Evolutionary conservation across 2,113 vertebrate genomes (phyloP).

Genomic region (Halichoeres trimaculatus): DNA sequence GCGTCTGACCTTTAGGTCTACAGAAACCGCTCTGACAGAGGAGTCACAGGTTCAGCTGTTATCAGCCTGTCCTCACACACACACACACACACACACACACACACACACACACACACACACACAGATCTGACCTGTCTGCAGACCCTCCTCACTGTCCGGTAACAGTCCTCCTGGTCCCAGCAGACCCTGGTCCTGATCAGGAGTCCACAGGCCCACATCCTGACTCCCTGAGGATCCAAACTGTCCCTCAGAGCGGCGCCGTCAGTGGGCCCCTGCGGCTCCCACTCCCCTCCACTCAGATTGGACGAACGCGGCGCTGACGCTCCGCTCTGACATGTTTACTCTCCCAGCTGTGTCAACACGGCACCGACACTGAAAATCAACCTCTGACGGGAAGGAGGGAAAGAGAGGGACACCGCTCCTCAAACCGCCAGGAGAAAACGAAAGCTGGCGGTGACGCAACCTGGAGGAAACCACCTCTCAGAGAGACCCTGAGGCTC

Average conservation of each 20-base stretch:
- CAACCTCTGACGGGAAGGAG: constrained; percentile 47
- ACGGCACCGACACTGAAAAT: constrained; percentile 70
- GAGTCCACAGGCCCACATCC: constrained; percentile 68
- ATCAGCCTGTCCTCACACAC: not conserved
- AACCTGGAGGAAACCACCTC: not conserved
- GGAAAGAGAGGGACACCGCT: constrained; percentile 19
- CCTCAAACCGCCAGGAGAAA: constrained; percentile 19
- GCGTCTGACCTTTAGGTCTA: not conserved
- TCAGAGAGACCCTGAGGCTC: too few species aligned
- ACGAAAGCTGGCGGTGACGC: constrained; percentile 33
- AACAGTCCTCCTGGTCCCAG: constrained; percentile 26
- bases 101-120: not conserved
- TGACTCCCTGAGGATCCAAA: constrained; percentile 10
- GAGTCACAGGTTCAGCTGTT: not conserved
- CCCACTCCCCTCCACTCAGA: constrained; percentile 53
- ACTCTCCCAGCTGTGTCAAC: constrained; percentile 80
- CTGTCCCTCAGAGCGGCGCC: not conserved
- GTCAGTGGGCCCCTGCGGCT: not conserved
- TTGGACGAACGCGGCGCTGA: constrained; percentile 36
- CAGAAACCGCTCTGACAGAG: not conserved
- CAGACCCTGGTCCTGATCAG: constrained; percentile 26
- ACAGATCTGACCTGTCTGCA: constrained; percentile 61
- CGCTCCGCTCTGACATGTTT: constrained; percentile 42
- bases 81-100: not conserved
- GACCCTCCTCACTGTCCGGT: constrained; percentile 11